phyloP scores from a whole-genome alignment of 2,113 vertebrate genomes.

The Gallinago paraguaiae region DNA sequence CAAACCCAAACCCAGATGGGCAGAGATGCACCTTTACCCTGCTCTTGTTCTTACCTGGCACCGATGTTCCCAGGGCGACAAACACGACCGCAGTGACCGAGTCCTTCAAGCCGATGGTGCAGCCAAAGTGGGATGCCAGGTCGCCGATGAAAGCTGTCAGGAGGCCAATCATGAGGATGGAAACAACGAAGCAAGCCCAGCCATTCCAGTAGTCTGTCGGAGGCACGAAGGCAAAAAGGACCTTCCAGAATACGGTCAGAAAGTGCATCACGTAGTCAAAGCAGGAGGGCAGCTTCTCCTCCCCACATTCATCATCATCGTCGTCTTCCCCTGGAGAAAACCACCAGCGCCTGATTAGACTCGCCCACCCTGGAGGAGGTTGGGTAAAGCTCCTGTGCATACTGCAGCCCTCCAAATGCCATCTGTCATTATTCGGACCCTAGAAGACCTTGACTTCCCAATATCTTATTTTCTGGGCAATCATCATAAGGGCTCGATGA shows the following conservation, averaged over 20 bases:
- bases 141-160: conserved; percentile 94
- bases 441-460: not conserved
- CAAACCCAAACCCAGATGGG: not conserved
- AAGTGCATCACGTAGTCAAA: conserved; percentile 97
- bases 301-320: conserved; percentile 86
- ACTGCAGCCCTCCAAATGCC: not conserved
- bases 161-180: conserved; percentile 90
- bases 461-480: not conserved
- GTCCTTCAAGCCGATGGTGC: conserved; percentile 95
- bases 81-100: conserved; percentile 95
- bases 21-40: not conserved
- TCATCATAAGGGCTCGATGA: rapidly evolving
- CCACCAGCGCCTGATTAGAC: not conserved
- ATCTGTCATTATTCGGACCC: not conserved
- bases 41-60: conserved; percentile 83
- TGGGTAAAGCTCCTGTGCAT: not conserved
- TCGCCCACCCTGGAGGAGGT: rapidly evolving
- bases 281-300: conserved; percentile 90
- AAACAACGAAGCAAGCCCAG: conserved; percentile 94
- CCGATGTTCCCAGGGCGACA: conserved; percentile 91
- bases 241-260: conserved; percentile 97
- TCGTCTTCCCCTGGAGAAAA: conserved; percentile 82
- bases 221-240: conserved; percentile 94
- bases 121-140: conserved; percentile 95
- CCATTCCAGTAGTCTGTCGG: conserved; percentile 96